Evolutionary conservation across 2,888 invertebrate genomes (phyloP), one percentile per base, ranked within the genome.

Genomic region (Parochlus steinenii): DNA sequence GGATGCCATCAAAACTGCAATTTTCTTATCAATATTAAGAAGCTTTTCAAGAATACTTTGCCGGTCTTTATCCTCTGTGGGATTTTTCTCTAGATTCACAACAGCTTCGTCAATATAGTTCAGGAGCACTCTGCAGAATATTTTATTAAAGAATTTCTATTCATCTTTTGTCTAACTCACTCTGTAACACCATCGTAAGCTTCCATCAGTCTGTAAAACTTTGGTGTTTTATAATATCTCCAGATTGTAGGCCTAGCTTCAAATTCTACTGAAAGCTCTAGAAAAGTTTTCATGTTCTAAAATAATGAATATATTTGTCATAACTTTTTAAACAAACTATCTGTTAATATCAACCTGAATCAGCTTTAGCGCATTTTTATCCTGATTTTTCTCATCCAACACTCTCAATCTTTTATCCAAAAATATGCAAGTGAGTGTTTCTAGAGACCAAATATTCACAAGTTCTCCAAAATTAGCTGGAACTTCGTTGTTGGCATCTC

Each of bases 1-100:
- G 43, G 70, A 63, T 2, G 71, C 71, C 69, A 77, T 74, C 43
- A 71, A 64, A 17, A 67, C 48, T 1, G 77, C 78, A 7, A 73
- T 63, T 46, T 61, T 62, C 38, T 66, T 64, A 46, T 75, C 70
- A 14, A 69, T 62, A 6, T 61, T 62, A n/a, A 73, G 51, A 17
- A 79, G 49, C 45, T 69, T 70, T 50, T 77, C 71, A 39, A 78
- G 55, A 14, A 78, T 62, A 48, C 76, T 75, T 40, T 47, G 12
- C 7, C 63, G 59, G n/a, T 63, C 61, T 42, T 63, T 56, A 11
- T 63, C 58, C 16, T 61, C 53, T n/a, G 63, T 48, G 8, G 40
- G 41, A 12, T 46, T 47, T 2, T 45, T 39, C 8, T 46, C 46
- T 15, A 48, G 42, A 4, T 46, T 42, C 38, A 45, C 25, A 43